Evolutionary conservation across 2,113 vertebrate genomes (phyloP), one percentile per base, ranked within the genome.

Genomic region (Lagopus muta): DNA sequence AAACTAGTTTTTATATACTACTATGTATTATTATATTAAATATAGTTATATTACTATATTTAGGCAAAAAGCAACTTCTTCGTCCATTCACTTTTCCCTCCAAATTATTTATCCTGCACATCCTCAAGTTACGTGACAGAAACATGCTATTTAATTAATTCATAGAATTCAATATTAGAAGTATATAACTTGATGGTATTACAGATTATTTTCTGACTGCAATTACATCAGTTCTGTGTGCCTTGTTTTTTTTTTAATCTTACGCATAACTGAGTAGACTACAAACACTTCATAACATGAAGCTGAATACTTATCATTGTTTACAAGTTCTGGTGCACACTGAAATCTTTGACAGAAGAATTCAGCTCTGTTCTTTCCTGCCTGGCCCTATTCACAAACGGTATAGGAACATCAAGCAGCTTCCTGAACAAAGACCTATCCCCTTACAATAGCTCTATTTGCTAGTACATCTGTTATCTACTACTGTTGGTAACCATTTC

Each of bases 401-500:
- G n/a, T 43, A 76, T 62, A 71, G 65, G 38, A 71, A 89, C 70
- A 88, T 47, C 70, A 89, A 93, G 67, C 11, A 73, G 81, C 50
- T 67, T 85, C 47, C 14, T 8, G 60, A 91, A 91, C 85, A 65
- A 74, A 86, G 72, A 82, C 69, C 47, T 89, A 21, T 74, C 79
- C 78, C 32, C 42, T 22, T 60, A 94, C 78, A 96, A 91, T 70
- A 80, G 55, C 7, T 19, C 62, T 91, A 85, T 94, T 94, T 94
- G 87, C 60, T 69, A 71, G 65, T 38, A 67, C 47, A 88, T 86
- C 70, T 82, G 61, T 32, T 24, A 1, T 48, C 66, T 30, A 16
- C 55, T 78, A 16, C 40, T 62, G 32, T 48, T 36, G 57, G 22
- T 70, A 85, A 73, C 45, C 52, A 50, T 25, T 91, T 80, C 57